These are phyloP conservation scores for Sesamia nonagrioides DNA, from an alignment of 1,140 invertebrate genomes.

Conservation along the genomic window DNA sequence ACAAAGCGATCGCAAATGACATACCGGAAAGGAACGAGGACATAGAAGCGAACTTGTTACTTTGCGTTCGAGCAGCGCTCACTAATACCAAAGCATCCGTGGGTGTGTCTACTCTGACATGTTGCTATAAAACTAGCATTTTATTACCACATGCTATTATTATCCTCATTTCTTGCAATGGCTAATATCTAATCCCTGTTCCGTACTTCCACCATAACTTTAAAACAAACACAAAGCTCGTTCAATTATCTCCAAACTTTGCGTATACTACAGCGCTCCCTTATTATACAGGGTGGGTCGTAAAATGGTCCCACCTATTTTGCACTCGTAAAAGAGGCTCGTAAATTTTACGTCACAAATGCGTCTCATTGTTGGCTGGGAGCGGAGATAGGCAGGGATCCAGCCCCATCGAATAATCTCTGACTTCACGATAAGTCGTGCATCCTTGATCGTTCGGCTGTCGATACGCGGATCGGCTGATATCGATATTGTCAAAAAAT, in stretches of 20 bases:
- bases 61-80: not conserved
- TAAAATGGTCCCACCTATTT: slow-evolving; percentile 80
- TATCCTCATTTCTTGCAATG: slow-evolving; percentile 2
- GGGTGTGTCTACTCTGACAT: slow-evolving; percentile 4
- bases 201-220: not conserved
- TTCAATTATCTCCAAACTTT: slow-evolving; percentile 12
- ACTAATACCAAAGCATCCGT: not conserved
- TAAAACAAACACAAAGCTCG: not conserved
- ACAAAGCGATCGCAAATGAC: slow-evolving; percentile 2
- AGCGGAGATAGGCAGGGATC: slow-evolving; percentile 60
- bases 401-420: slow-evolving; percentile 60
- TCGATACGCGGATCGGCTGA: slow-evolving; percentile 28
- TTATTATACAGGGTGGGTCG: slow-evolving; percentile 74
- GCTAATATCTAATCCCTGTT: not conserved
- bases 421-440: slow-evolving; percentile 62
- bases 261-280: slow-evolving; percentile 52
- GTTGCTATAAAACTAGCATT: not conserved
- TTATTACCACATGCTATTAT: not conserved
- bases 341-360: slow-evolving; percentile 81
- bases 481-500: slow-evolving; percentile 26
- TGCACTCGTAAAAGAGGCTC: slow-evolving; percentile 80
- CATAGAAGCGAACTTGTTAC: slow-evolving; percentile 15
- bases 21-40: slow-evolving; percentile 19
- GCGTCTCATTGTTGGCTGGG: slow-evolving; percentile 69
- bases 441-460: slow-evolving; percentile 48